Percentiles rank a stretch among this genome's conserved stretches.
Evolutionary conservation across 2,888 invertebrate genomes (phyloP).

Genomic region (Thereva unica): DNA sequence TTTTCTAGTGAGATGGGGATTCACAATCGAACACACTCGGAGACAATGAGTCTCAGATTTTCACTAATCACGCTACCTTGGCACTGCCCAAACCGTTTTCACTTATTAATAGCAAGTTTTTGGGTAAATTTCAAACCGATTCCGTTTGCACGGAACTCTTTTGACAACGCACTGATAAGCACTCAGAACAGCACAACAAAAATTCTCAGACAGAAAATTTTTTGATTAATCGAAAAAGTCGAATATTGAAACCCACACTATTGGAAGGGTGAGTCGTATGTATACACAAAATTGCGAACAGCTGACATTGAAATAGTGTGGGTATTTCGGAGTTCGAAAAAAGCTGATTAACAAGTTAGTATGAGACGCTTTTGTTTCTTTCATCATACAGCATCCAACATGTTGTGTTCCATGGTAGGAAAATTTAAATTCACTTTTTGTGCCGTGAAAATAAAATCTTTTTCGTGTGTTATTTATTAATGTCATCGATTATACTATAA

Average conservation of each 20-base stretch:
- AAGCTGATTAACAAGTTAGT: not conserved
- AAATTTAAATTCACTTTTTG: no score
- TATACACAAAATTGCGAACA: slow-evolving; percentile 15
- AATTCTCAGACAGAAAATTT: slow-evolving; percentile 28
- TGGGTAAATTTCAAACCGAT: not conserved
- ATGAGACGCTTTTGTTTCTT: not conserved
- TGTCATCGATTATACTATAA: no score
- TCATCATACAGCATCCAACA: no score
- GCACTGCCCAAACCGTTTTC: not conserved
- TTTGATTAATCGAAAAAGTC: slow-evolving; percentile 27
- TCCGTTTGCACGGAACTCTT: slow-evolving; percentile 10
- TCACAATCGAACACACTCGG: slow-evolving; percentile 33
- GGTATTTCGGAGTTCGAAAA: not conserved
- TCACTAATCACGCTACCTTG: not conserved
- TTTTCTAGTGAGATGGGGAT: slow-evolving; percentile 41
- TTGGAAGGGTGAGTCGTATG: no score
- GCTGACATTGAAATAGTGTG: not conserved
- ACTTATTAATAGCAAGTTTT: not conserved
- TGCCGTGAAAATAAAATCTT: no score
- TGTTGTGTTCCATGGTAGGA: no score
- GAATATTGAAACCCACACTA: slow-evolving; percentile 13
- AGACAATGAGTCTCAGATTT: not conserved
- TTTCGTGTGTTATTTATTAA: no score
- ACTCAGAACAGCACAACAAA: slow-evolving; percentile 26
- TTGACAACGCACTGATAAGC: slow-evolving; percentile 14